A percentile compares a stretch with the other conserved stretches of the same genome.
phyloP scores from a whole-genome alignment of 2,797 vertebrate genomes.

The Alfaro cultratus region DNA sequence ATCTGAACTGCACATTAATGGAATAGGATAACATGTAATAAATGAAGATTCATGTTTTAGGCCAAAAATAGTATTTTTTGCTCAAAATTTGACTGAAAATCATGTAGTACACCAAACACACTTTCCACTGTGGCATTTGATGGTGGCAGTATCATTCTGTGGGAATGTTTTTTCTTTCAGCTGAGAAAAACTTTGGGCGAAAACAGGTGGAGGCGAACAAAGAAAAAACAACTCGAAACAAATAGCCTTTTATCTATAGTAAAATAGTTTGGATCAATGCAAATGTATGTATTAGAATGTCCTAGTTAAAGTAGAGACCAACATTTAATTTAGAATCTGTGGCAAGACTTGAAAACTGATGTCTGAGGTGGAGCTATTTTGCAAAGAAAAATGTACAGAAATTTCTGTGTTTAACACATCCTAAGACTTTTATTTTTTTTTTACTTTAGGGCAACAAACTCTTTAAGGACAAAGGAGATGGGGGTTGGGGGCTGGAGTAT shows the following conservation, averaged over 20 bases:
- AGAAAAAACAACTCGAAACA: background rate
- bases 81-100: too few species aligned
- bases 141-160: background rate
- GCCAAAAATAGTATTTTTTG: constrained; percentile 79
- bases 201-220: background rate
- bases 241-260: too few species aligned
- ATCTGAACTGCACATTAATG: constrained; percentile 96
- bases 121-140: background rate
- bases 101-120: background rate
- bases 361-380: background rate
- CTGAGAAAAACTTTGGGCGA: background rate
- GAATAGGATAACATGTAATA: constrained; percentile 93
- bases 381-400: background rate
- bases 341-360: background rate
- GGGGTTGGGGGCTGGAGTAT: background rate
- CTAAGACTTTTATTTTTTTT: too few species aligned
- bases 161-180: background rate
- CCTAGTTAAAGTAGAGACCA: background rate
- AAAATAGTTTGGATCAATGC: background rate
- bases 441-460: background rate
- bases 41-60: constrained; percentile 99
- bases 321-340: background rate
- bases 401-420: background rate
- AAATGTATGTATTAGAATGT: background rate
- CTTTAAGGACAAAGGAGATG: background rate